These are phyloP conservation scores for Phyllotis vaccarum DNA, from an alignment of 2,797 vertebrate species.

Conservation along the genomic window DNA sequence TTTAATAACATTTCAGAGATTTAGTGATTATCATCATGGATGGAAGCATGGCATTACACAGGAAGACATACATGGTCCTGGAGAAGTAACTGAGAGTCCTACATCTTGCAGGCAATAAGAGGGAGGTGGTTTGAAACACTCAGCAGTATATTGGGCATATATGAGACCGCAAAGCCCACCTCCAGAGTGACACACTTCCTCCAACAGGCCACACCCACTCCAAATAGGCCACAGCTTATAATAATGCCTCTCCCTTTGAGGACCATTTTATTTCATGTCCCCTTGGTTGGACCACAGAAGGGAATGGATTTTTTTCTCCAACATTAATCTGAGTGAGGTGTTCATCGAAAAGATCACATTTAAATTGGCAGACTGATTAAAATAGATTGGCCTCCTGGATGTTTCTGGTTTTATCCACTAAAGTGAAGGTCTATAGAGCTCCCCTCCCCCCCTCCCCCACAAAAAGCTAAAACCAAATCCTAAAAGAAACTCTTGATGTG, in stretches of 20 bases:
- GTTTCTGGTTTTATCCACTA: background rate
- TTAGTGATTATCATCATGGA: background rate
- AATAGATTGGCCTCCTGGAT: background rate
- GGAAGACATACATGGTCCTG: background rate
- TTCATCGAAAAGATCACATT: background rate
- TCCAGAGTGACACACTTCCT: background rate
- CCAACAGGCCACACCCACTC: too few species aligned
- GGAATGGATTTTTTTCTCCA: background rate
- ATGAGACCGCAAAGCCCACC: background rate
- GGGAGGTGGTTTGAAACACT: background rate
- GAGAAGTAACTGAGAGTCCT: background rate
- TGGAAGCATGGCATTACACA: accelerated
- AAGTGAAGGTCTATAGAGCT: background rate
- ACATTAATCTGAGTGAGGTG: background rate
- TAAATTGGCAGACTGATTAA: background rate
- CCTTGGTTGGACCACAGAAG: background rate
- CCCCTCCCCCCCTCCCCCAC: background rate
- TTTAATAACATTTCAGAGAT: background rate
- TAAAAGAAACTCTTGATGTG: background rate
- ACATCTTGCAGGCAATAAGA: background rate
- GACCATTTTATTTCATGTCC: background rate
- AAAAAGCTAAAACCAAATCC: background rate
- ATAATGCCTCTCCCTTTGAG: background rate
- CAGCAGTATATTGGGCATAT: background rate
- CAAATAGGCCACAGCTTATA: background rate